phyloP scores from a whole-genome alignment of 1,140 invertebrate species.

The Bombus confusus region DNA sequence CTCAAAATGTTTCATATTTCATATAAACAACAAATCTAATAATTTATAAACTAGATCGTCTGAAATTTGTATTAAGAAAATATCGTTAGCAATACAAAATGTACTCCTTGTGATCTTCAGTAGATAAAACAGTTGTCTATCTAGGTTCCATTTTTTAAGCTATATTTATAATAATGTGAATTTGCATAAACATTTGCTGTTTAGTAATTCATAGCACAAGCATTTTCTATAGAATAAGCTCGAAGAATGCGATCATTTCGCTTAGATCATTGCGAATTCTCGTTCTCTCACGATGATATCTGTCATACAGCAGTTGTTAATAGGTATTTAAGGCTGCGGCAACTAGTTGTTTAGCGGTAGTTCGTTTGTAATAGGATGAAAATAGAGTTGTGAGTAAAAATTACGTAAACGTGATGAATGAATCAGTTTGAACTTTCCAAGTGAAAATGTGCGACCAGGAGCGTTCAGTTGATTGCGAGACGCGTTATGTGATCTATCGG shows the following conservation, averaged over 20 bases:
- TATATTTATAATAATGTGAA: too few relatives aligned
- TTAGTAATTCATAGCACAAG: background rate
- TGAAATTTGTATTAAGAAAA: too few relatives aligned
- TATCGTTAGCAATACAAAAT: too few relatives aligned
- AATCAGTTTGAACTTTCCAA: conserved; percentile 56
- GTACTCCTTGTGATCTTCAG: too few relatives aligned
- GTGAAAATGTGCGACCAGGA: conserved; percentile 25
- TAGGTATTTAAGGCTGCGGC: background rate
- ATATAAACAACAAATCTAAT: too few relatives aligned
- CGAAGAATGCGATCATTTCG: conserved; percentile 13
- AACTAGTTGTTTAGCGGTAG: conserved; percentile 34
- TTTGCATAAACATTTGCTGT: too few relatives aligned
- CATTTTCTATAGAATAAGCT: background rate
- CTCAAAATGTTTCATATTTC: too few relatives aligned
- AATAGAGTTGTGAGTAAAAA: conserved; percentile 59
- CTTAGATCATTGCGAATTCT: conserved; percentile 32
- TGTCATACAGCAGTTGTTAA: background rate
- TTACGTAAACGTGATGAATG: conserved; percentile 46
- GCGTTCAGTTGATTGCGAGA: conserved; percentile 31
- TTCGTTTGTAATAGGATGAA: conserved; percentile 41
- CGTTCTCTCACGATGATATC: background rate
- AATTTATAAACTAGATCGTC: too few relatives aligned
- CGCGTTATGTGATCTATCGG: conserved; percentile 4
- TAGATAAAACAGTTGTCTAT: too few relatives aligned
- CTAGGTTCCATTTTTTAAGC: too few relatives aligned